phyloP scores from a whole-genome alignment of 2,113 vertebrate species.

The Scolopax mira region DNA sequence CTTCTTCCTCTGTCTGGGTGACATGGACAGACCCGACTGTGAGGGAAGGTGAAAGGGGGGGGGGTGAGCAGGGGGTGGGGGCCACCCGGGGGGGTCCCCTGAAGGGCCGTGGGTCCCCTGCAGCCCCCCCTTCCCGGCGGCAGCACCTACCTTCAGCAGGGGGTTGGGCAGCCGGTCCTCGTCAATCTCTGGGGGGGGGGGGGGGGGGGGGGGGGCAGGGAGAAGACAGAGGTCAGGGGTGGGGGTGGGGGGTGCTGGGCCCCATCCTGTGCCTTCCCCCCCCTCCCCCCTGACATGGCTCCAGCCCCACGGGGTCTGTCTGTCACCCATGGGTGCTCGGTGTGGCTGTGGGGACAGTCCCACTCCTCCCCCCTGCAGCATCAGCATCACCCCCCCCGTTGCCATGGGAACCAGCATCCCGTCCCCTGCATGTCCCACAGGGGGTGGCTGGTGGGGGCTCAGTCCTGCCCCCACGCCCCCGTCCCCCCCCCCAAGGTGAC shows the following conservation, averaged over 20 bases:
- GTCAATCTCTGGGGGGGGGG: slow-evolving; percentile 80
- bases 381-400: no score
- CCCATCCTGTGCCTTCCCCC: no score
- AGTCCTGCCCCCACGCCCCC: not conserved
- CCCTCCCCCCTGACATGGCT: no score
- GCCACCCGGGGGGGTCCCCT: not conserved
- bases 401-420: not conserved
- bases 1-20: slow-evolving; percentile 88
- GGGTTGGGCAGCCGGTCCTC: slow-evolving; percentile 89
- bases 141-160: slow-evolving; percentile 83
- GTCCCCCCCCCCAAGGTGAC: not conserved
- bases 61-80: no score
- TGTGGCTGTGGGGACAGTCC: not conserved
- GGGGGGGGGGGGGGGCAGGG: not conserved
- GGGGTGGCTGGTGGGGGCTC: not conserved
- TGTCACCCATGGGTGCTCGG: not conserved
- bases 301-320: no score
- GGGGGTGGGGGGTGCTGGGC: not conserved
- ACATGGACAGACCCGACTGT: slow-evolving; percentile 86
- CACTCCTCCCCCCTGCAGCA: not conserved
- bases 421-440: not conserved
- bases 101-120: no score
- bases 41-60: not conserved
- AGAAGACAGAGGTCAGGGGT: not conserved
- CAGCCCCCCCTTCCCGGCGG: not conserved